Evolutionary conservation across 2,888 invertebrate species (phyloP).

Genomic region (Drosophila putrida): DNA sequence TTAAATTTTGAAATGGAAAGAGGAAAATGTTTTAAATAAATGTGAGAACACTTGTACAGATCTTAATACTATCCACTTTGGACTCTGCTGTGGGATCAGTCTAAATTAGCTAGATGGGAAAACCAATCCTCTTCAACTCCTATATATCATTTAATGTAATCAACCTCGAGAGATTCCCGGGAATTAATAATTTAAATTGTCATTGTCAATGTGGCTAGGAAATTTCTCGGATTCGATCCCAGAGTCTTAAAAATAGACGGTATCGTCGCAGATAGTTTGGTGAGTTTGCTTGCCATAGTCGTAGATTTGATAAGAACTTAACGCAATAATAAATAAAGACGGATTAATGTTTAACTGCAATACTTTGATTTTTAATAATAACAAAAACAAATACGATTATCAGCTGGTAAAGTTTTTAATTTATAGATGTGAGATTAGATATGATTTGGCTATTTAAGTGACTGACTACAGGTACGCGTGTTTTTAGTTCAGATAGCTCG

Average conservation of each 20-base stretch:
- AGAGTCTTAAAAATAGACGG: slow-evolving; percentile 65
- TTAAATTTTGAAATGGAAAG: too few relatives aligned
- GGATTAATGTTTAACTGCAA: slow-evolving; percentile 26
- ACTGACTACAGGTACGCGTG: neutral
- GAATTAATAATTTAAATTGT: too few relatives aligned
- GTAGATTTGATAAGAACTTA: slow-evolving; percentile 64
- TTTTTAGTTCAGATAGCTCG: neutral
- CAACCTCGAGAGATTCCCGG: too few relatives aligned
- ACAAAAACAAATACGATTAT: slow-evolving; percentile 6
- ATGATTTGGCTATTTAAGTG: slow-evolving; percentile 58
- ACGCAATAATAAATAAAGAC: slow-evolving; percentile 44
- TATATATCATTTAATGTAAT: too few relatives aligned
- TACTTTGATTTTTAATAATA: slow-evolving; percentile 24
- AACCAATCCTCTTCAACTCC: too few relatives aligned
- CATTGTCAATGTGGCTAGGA: slow-evolving; percentile 82
- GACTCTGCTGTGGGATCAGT: too few relatives aligned
- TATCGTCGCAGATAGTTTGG: slow-evolving; percentile 87
- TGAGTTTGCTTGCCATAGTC: slow-evolving; percentile 81
- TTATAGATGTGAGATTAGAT: slow-evolving; percentile 54
- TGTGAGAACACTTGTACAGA: too few relatives aligned
- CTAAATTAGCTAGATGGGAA: too few relatives aligned
- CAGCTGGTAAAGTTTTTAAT: slow-evolving; percentile 7
- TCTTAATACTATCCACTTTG: too few relatives aligned
- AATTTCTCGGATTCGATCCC: slow-evolving; percentile 86
- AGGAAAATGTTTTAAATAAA: too few relatives aligned